A percentile compares a stretch with the other conserved stretches of the same genome.
Evolutionary conservation across 2,797 vertebrate species (phyloP).

Genomic region (Cossypha dichroa): DNA sequence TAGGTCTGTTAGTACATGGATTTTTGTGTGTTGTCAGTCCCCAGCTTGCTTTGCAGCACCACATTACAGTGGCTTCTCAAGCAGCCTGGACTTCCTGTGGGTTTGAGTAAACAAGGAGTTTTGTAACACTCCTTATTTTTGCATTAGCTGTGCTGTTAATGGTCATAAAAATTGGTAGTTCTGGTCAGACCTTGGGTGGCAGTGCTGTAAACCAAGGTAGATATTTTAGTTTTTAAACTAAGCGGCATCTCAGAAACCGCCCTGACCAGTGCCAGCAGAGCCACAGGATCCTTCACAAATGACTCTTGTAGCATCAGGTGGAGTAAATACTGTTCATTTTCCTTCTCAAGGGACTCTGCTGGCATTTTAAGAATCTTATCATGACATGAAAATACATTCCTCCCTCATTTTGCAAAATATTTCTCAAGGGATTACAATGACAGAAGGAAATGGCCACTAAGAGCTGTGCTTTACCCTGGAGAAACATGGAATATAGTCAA

Average conservation of each 20-base stretch:
- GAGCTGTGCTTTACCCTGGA: neutral
- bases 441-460: neutral
- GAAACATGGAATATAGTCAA: neutral
- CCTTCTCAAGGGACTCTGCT: neutral
- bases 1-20: neutral
- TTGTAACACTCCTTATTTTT: slow-evolving; percentile 13
- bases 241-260: neutral
- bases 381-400: neutral
- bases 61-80: neutral
- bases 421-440: neutral
- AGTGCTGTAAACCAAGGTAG: neutral
- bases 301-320: neutral
- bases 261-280: neutral
- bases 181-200: neutral
- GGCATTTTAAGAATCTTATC: neutral
- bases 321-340: neutral
- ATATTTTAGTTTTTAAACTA: neutral
- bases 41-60: neutral
- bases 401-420: neutral
- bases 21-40: neutral
- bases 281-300: neutral
- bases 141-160: neutral
- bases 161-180: neutral
- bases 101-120: slow-evolving; percentile 18
- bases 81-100: neutral